Base-by-base conservation (phyloP, 2,113 vertebrate species). In the Pseudorectes ferrugineus region DNA sequence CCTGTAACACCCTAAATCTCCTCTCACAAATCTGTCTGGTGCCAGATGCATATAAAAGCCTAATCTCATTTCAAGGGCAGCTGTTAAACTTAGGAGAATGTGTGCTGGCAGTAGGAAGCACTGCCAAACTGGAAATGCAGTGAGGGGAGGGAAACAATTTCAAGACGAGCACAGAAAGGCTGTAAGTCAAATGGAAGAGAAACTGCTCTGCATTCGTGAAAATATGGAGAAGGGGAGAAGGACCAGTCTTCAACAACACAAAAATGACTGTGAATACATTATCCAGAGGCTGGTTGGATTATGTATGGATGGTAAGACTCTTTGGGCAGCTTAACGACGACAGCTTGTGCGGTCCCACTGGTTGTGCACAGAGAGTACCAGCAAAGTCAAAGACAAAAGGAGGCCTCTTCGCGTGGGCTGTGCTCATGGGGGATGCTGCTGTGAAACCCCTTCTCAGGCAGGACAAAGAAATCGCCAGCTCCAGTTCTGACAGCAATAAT, bases 21-120 rank as follows among this genome's bases (percentile, higher is more conserved):
- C 46, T 62, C 79, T 86, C 55, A 81, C 80, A 96, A 92, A 95
- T 82, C 73, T 81, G 10, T 68, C 55, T 2, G 2, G 78, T 91
- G 66, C 83, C 91, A 87, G 89, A 92, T 87, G 48, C 73, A 54
- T 92, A 52, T 75, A 81, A 94, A 95, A 68, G 40, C 46, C 49
- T 84, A 89, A 92, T 95, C 57, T 35, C 62, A 82, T 91, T 91
- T 89, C 68, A 94, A 94, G 66, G 81, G 58, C 65, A 89, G 77
- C 66, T 91, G 86, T 81, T 95, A 86, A 84, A 89, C 1, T 8
- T 8, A 45, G n/a, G 55, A 91, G 36, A 90, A 74, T 0, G 0
- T 49, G n/a, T 46, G 51, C 59, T 57, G 38, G 38, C 11, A 42
- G 46, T 25, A 62, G 45, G 23, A 85, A 94, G 59, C 33, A 25